phyloP scores from a whole-genome alignment of 2,888 invertebrate genomes.

The Beris morrisii region DNA sequence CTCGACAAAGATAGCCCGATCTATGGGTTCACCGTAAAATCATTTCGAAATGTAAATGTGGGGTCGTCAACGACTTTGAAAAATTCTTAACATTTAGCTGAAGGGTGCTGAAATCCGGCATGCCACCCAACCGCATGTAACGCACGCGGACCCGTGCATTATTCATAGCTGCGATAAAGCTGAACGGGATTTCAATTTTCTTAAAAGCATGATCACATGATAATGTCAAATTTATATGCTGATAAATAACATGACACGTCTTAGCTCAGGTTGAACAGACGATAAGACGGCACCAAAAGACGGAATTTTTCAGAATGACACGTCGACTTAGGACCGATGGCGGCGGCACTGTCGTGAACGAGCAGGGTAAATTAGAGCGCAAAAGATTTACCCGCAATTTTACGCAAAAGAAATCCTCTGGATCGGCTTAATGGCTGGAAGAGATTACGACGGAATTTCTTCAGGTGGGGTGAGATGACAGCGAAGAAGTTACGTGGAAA shows the following conservation, averaged over 20 bases:
- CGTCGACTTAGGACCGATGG: too few relatives aligned
- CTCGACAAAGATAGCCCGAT: not conserved
- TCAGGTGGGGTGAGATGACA: too few relatives aligned
- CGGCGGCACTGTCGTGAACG: too few relatives aligned
- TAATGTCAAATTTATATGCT: slow-evolving; percentile 37
- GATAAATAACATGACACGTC: slow-evolving; percentile 33
- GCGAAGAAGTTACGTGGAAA: too few relatives aligned
- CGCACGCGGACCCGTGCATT: not conserved
- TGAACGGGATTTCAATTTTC: slow-evolving; percentile 39
- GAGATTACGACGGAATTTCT: too few relatives aligned
- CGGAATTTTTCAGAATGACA: not conserved
- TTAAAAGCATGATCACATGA: slow-evolving; percentile 38
- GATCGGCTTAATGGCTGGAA: too few relatives aligned
- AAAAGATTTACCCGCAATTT: too few relatives aligned
- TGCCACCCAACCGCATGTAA: not conserved
- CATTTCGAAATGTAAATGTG: slow-evolving; percentile 34
- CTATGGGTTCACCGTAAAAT: slow-evolving; percentile 18
- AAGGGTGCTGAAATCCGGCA: slow-evolving; percentile 12
- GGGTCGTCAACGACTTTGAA: slow-evolving; percentile 32
- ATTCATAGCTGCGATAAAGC: slow-evolving; percentile 7
- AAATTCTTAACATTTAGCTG: slow-evolving; percentile 23
- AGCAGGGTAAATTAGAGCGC: too few relatives aligned
- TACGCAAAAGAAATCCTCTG: too few relatives aligned
- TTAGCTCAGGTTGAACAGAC: not conserved
- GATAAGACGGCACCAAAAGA: too few relatives aligned